Evolutionary conservation across 2,888 invertebrate species (phyloP), one percentile per base, ranked within the genome.

Genomic region (Caenorhabditis imperialis): DNA sequence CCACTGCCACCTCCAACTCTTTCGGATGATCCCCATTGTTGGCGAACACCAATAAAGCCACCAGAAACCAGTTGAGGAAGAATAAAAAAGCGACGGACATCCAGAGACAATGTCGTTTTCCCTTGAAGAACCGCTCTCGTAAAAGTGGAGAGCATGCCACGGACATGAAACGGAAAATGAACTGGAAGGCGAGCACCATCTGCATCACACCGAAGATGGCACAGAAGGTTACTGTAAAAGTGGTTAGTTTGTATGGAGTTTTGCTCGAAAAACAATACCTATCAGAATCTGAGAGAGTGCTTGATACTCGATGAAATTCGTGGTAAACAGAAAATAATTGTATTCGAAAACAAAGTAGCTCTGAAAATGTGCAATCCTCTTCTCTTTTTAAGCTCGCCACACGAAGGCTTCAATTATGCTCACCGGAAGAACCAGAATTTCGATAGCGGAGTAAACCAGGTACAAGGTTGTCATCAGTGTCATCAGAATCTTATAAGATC

Each of bases 341-440:
- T 63, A 63, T 33, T 55, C 63, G 40, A 23, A 63, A 20, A 63
- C 45, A 23, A 38, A 55, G 20, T 63, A 63, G n/a, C 63, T 63
- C 63, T 63, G 27, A 14, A 42, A 33, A n/a, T n/a, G n/a, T n/a
- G n/a, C n/a, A n/a, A n/a, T n/a, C n/a, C n/a, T n/a, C n/a, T n/a
- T n/a, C n/a, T n/a, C n/a, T n/a, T n/a, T n/a, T n/a, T n/a, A n/a
- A n/a, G n/a, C n/a, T n/a, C n/a, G n/a, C n/a, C 3, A 3, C 23
- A 3, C 5, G 30, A 22, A 44, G 12, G 20, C 25, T 20, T 3
- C 10, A 16, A 22, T 0, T 2, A 12, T 3, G 22, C 44, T 44
- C 18, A 63, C 63, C 30, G 63, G 63, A 0, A 63, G 16, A 0
- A 54, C 48, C 1, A 55, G n/a, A n/a, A 63, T 33, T 8, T 63